Evolutionary conservation across 1,140 invertebrate species (phyloP), one percentile per base, ranked within the genome.

Genomic region (Manduca sexta): DNA sequence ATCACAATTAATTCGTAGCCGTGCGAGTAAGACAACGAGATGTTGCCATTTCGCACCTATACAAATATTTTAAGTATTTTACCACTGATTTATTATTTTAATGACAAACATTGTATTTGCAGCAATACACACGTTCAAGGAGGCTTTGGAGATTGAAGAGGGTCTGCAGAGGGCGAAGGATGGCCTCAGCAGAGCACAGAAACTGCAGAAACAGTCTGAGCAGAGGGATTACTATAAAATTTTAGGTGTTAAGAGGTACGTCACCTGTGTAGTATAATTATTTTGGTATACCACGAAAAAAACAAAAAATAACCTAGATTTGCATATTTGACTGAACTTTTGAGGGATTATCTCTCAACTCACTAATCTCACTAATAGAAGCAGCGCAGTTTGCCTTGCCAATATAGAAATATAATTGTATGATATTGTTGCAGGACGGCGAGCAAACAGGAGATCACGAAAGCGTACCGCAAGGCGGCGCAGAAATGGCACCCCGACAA

Each of bases 401-500:
- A n/a, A n/a, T n/a, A n/a, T n/a, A n/a, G n/a, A n/a, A n/a, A n/a
- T n/a, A n/a, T n/a, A 35, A 12, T 35, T n/a, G 5, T 14, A 12
- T n/a, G 11, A 14, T 14, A 1, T 35, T 26, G 21, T 26, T 7
- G 12, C 64, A 92, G 95, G 81, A 93, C 90, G 49, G 98, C 98
- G 0, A 92, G 84, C 13, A 99, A 99, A 86, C 91, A 93, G 67
- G 96, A 99, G 82, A 97, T 99, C 12, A 88, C 92, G 1, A 99
- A 99, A 89, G 98, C 98, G 4, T 99, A 99, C 84, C 91, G 98
- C 56, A 99, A 98, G 89, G 90, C 96, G 44, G 98, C 98, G 11
- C 95, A 97, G 81, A 95, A 98, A 81, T 99, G 98, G 97, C 98
- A 99, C 89, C 98, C 98, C 0, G 98, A 99, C 84, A 97, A 97